Evolutionary conservation across 2,113 vertebrate genomes (phyloP).

Genomic region (Rhagologus leucostigma): DNA sequence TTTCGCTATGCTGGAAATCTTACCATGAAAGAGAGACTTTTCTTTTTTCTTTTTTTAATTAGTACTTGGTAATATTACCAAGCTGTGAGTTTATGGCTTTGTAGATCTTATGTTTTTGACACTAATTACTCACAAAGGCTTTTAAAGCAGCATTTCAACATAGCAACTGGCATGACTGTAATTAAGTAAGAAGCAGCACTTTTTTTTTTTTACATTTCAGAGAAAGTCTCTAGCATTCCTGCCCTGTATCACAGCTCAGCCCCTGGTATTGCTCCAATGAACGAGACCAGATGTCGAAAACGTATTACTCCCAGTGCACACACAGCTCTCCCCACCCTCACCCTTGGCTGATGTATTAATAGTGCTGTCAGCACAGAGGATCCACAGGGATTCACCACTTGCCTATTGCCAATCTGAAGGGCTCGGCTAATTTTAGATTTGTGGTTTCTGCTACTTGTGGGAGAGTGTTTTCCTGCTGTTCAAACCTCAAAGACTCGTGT

Average conservation of each 20-base stretch:
- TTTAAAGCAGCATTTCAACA: slow-evolving; percentile 72
- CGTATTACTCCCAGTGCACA: neutral
- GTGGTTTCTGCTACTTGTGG: neutral
- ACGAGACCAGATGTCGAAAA: neutral
- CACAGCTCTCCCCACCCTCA: neutral
- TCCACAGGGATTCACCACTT: slow-evolving; percentile 48
- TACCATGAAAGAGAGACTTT: slow-evolving; percentile 65
- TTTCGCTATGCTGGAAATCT: slow-evolving; percentile 54
- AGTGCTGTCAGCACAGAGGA: neutral
- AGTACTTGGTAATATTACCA: slow-evolving; percentile 75
- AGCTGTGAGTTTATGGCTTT: slow-evolving; percentile 77
- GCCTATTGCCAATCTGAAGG: neutral
- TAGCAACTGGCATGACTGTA: slow-evolving; percentile 68
- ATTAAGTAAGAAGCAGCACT: slow-evolving; percentile 64
- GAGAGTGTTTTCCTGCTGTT: neutral
- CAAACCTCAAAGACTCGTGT: slow-evolving; percentile 9
- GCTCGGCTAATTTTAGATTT: slow-evolving; percentile 55
- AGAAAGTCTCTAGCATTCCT: neutral
- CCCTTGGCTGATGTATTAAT: slow-evolving; percentile 38
- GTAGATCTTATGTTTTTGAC: slow-evolving; percentile 81
- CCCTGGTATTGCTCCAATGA: neutral
- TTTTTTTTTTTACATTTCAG: slow-evolving; percentile 6
- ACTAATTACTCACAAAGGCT: slow-evolving; percentile 81
- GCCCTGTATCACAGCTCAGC: neutral
- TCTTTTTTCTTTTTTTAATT: slow-evolving; percentile 77